Evolutionary conservation across 2,797 vertebrate genomes (phyloP), one percentile per base, ranked within the genome.

Genomic region (Sebastes ruberrimus): DNA sequence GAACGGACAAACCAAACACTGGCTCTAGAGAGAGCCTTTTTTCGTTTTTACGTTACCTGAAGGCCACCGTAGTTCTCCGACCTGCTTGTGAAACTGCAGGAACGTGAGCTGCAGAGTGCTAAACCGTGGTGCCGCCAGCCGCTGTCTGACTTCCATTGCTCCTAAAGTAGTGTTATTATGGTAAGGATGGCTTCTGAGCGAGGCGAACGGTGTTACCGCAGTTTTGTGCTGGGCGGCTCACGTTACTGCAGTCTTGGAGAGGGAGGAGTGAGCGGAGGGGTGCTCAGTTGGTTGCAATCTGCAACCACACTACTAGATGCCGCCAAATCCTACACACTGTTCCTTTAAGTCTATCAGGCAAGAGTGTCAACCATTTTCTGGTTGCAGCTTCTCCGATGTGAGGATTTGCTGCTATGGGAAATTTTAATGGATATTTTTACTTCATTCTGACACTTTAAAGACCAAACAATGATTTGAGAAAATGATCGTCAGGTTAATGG

Each of bases 71-170:
- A 46, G 42, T 52, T 52, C 20, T 52, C 46, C 46, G 0, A 20
- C 46, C 0, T 20, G 13, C 46, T 20, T 1, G 46, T 52, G 46
- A 52, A 52, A 52, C 18, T 20, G 46, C 46, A 4, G 46, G 8
- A 52, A n/a, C 18, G 13, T 52, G 46, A 52, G 16, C 42, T 9
- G 8, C 18, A 52, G 3, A 52, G 46, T n/a, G 0, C 46, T 20
- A n/a, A 52, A 52, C 46, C 18, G 46, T n/a, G 46, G 46, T 0
- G 0, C 7, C 1, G 20, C 46, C 46, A 52, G 46, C 46, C 8
- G 4, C 16, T 3, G 8, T 52, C 18, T 52, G 46, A 0, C 46
- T n/a, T 20, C 42, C 3, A 6, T 46, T 7, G 42, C 42, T 46
- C 16, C 42, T 46, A 46, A 0, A 20, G 46, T 52, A 52, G 46